Conservation (phyloP, 2,113 vertebrate species). For the Tenrec ecaudatus region DNA sequence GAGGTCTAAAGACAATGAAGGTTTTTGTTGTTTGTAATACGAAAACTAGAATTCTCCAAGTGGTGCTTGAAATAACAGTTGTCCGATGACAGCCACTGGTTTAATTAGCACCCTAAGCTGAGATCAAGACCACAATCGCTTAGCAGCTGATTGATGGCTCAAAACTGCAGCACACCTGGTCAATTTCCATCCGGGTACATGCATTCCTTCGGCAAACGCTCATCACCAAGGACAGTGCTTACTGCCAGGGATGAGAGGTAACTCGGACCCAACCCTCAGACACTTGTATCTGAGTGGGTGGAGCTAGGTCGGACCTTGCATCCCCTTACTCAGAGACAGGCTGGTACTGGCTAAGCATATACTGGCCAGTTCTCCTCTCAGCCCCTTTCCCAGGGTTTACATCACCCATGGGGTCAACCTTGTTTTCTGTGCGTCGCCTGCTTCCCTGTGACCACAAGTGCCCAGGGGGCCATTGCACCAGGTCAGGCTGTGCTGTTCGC, state of each 20-base stretch:
- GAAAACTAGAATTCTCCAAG: slow-evolving; percentile 26
- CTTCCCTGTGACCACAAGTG: neutral
- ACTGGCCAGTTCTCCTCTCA: neutral
- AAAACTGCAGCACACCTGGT: slow-evolving; percentile 10
- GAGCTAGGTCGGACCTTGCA: neutral
- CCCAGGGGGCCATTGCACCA: neutral
- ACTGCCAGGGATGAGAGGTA: neutral
- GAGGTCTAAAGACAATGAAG: slow-evolving; percentile 50
- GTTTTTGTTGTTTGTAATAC: slow-evolving; percentile 56
- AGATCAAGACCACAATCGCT: slow-evolving; percentile 29
- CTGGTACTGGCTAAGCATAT: neutral
- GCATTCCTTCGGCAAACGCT: neutral
- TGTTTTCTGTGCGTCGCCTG: slow-evolving; percentile 51
- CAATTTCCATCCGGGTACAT: neutral
- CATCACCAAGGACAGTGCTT: neutral
- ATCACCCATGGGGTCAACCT: neutral
- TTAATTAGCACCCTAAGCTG: slow-evolving; percentile 50
- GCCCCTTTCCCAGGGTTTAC: neutral
- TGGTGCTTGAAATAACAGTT: slow-evolving; percentile 51
- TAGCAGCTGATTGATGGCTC: slow-evolving; percentile 48
- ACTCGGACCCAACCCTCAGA: neutral
- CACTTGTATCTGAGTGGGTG: neutral
- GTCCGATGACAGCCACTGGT: slow-evolving; percentile 1
- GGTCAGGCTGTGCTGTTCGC: neutral
- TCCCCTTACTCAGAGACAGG: neutral